Percentiles rank a stretch among this genome's conserved stretches.
Evolutionary conservation across 2,113 vertebrate species (phyloP).

Genomic region (Catagonus wagneri): DNA sequence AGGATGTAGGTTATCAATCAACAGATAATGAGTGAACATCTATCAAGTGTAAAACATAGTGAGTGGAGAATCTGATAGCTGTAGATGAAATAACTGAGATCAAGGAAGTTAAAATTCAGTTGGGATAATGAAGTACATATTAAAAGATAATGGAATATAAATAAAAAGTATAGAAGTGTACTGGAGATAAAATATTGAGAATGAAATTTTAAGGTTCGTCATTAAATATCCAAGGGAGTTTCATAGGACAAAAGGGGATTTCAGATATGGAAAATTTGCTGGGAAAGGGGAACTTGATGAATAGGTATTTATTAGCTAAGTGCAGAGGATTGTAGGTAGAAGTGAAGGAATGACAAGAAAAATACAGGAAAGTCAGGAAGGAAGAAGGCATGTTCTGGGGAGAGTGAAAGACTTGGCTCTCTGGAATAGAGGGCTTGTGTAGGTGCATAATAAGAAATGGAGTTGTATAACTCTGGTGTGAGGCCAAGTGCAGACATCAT

Average conservation of each 20-base stretch:
- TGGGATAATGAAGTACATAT: background rate
- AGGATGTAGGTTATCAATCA: slow-evolving; percentile 43
- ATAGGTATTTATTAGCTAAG: background rate
- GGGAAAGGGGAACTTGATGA: too few species aligned
- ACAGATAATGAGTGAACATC: background rate
- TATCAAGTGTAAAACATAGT: background rate
- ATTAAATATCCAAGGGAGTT: background rate
- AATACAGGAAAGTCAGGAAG: background rate
- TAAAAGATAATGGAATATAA: background rate
- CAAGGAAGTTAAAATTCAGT: background rate
- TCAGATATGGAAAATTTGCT: background rate
- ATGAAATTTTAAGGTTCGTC: background rate
- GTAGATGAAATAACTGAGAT: background rate
- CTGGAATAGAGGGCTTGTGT: background rate
- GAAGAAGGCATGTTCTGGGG: background rate
- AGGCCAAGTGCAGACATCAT: background rate
- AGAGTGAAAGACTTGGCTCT: background rate
- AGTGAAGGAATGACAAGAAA: background rate
- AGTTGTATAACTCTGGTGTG: background rate
- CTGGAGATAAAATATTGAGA: background rate
- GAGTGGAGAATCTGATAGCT: background rate
- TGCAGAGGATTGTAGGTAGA: background rate
- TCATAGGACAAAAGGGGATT: background rate
- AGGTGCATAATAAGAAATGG: background rate
- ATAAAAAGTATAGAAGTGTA: background rate